These are phyloP conservation scores for Periophthalmodon schlosseri DNA, from an alignment of 2,113 vertebrate genomes.

Conservation along the genomic window DNA sequence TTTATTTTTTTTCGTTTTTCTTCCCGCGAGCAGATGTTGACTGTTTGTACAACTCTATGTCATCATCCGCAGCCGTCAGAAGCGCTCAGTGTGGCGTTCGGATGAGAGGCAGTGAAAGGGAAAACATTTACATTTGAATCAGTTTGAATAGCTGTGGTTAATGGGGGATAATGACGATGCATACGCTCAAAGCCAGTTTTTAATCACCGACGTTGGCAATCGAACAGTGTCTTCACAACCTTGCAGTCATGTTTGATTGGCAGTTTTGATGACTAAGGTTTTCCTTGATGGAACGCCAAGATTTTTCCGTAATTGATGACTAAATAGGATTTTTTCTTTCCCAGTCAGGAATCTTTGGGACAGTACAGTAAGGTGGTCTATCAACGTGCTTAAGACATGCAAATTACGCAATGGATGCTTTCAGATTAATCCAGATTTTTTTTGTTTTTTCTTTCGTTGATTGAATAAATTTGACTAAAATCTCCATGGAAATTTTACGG, in stretches of 20 bases:
- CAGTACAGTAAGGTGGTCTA: neutral
- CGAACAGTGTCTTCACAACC: neutral
- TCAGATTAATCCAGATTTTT: neutral
- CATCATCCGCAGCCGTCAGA: conserved; percentile 5
- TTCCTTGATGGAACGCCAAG: neutral
- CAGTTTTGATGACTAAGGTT: neutral
- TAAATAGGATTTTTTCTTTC: neutral
- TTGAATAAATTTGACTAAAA: too few species aligned
- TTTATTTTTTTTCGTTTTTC: neutral
- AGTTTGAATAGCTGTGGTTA: neutral
- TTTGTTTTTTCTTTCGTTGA: neutral
- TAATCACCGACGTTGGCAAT: neutral
- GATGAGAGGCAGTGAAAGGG: conserved; percentile 1
- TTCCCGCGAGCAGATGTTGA: conserved; percentile 9
- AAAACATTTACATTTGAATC: conserved; percentile 13
- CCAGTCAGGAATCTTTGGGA: neutral
- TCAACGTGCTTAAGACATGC: neutral
- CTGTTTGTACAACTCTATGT: conserved; percentile 8
- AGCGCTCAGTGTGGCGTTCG: neutral
- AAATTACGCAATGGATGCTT: neutral
- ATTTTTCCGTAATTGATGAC: neutral
- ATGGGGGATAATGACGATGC: neutral
- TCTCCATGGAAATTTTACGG: neutral
- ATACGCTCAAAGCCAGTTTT: neutral
- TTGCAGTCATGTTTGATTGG: neutral